Evolutionary conservation across 2,113 vertebrate species (phyloP).

Genomic region (Apus apus): DNA sequence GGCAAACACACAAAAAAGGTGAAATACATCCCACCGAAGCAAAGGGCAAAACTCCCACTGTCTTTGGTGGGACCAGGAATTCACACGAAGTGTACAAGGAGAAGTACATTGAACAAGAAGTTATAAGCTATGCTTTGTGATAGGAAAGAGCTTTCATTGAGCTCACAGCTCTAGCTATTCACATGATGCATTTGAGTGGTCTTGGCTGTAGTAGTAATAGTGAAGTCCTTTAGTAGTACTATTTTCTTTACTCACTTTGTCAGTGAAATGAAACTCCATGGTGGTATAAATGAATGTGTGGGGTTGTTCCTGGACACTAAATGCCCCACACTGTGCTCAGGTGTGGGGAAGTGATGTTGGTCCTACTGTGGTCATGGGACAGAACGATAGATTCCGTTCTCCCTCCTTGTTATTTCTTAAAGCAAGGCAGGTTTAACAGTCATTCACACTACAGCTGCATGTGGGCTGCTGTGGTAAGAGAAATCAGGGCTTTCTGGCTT

Average conservation of each 20-base stretch:
- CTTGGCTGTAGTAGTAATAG: neutral
- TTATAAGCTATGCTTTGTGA: neutral
- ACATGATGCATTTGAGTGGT: neutral
- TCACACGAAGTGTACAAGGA: neutral
- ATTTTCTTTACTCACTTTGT: neutral
- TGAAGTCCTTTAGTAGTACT: neutral
- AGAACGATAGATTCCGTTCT: neutral
- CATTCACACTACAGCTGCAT: neutral
- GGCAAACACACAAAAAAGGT: neutral
- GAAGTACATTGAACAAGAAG: neutral
- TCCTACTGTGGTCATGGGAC: neutral
- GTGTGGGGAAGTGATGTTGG: neutral
- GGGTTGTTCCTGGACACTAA: neutral
- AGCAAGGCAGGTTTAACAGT: neutral
- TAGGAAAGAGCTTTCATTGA: neutral
- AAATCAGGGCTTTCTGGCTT: neutral
- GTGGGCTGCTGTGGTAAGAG: neutral
- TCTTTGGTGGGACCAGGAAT: neutral
- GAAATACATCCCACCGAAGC: neutral
- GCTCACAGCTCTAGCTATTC: neutral
- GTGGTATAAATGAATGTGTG: neutral
- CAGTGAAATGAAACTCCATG: accelerated
- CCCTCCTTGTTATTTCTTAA: neutral
- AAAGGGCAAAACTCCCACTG: neutral
- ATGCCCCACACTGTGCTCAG: neutral